Percentiles rank a stretch among this genome's conserved stretches.
phyloP scores from a whole-genome alignment of 2,113 vertebrate species.

The Pycnonotus jocosus region DNA sequence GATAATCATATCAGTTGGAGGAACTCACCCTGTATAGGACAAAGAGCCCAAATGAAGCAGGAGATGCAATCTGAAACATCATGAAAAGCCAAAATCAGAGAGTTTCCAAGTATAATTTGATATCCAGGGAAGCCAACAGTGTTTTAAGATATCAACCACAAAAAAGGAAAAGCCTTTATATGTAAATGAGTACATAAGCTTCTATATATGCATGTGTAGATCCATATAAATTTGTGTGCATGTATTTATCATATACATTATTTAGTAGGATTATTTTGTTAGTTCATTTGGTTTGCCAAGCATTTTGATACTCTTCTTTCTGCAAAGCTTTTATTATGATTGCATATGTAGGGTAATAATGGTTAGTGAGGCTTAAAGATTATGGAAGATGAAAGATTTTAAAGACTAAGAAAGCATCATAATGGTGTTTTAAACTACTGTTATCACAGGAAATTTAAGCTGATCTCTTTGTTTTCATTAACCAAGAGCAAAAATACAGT shows the following conservation, averaged over 20 bases:
- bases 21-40: not conserved
- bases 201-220: not conserved
- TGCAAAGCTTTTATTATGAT: not conserved
- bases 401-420: not conserved
- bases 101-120: not conserved
- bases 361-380: not conserved
- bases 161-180: not conserved
- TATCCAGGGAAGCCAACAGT: not conserved
- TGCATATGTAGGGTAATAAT: not conserved
- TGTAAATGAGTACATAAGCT: not conserved
- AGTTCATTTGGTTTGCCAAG: not conserved
- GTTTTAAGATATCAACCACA: not conserved
- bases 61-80: not conserved
- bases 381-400: constrained; percentile 20
- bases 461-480: not conserved
- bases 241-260: not conserved
- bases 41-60: not conserved
- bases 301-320: not conserved
- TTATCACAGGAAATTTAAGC: not conserved
- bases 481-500: not conserved
- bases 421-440: not conserved
- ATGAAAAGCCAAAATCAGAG: not conserved
- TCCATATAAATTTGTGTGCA: not conserved
- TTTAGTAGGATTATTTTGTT: not conserved
- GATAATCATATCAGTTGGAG: not conserved